phyloP scores from a whole-genome alignment of 2,888 invertebrate species.

The Aradus depressus region DNA sequence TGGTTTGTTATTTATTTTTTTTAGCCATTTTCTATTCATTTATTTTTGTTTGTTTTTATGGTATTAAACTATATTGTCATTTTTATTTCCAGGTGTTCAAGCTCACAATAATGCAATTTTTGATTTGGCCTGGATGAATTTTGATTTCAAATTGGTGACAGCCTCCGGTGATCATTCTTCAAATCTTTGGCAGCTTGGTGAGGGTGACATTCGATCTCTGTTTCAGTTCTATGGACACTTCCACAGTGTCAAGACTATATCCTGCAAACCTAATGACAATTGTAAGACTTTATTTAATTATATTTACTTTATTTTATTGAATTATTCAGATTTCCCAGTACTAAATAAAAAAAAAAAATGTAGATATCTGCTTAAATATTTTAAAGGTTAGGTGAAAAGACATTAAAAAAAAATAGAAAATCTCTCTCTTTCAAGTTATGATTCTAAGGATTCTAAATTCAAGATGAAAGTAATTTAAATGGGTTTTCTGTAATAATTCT shows the following conservation, averaged over 20 bases:
- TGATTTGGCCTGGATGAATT: slow-evolving; percentile 76
- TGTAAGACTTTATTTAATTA: slow-evolving; percentile 35
- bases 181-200: slow-evolving; percentile 60
- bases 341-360: slow-evolving; percentile 1
- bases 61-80: background rate
- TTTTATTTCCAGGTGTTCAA: slow-evolving; percentile 29
- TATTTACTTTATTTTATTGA: background rate
- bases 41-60: background rate
- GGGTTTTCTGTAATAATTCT: too few relatives aligned
- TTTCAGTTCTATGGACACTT: slow-evolving; percentile 59
- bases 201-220: slow-evolving; percentile 27
- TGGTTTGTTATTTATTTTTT: background rate
- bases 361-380: too few relatives aligned
- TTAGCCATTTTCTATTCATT: background rate
- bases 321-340: background rate
- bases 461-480: too few relatives aligned
- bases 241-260: slow-evolving; percentile 70
- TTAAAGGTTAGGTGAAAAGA: too few relatives aligned
- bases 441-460: too few relatives aligned
- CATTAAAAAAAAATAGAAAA: too few relatives aligned
- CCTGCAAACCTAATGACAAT: slow-evolving; percentile 54
- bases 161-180: slow-evolving; percentile 79
- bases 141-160: slow-evolving; percentile 64
- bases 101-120: slow-evolving; percentile 80
- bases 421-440: too few relatives aligned